A percentile compares a stretch with the other conserved stretches of the same genome.
phyloP scores from a whole-genome alignment of 2,888 invertebrate genomes.

The Drosophila histrio region DNA sequence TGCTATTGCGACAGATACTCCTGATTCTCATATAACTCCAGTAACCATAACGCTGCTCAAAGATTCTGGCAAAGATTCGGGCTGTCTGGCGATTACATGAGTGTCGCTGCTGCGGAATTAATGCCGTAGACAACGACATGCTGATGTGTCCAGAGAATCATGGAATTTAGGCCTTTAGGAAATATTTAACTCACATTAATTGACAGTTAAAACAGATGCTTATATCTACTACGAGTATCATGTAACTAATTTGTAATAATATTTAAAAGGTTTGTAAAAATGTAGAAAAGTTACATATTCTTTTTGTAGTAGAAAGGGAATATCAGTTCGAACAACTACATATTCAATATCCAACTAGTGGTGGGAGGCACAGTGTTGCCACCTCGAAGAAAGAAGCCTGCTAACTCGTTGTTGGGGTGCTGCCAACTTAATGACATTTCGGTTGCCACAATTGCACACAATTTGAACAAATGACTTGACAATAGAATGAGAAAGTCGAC shows the following conservation, averaged over 20 bases:
- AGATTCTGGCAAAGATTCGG: constrained; percentile 31
- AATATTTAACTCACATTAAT: constrained; percentile 1
- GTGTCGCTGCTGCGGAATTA: constrained; percentile 48
- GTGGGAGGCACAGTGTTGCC: not conserved
- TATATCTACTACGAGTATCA: no score
- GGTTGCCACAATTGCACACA: not conserved
- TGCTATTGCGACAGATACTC: constrained; percentile 22
- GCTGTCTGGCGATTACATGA: constrained; percentile 30
- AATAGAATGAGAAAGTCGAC: not conserved
- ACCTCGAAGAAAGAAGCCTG: not conserved
- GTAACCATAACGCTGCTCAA: constrained; percentile 33
- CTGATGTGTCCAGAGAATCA: constrained; percentile 8
- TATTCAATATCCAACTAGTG: not conserved
- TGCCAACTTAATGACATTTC: not conserved
- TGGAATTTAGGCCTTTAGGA: constrained; percentile 24
- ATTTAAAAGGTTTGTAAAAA: no score
- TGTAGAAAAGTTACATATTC: no score
- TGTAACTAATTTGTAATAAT: no score
- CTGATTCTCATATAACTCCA: constrained; percentile 42
- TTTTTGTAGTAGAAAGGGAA: not conserved
- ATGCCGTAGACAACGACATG: constrained; percentile 46
- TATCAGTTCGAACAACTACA: not conserved
- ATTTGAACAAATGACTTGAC: not conserved
- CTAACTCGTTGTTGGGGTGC: not conserved
- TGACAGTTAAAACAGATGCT: constrained; percentile 13